A percentile compares a stretch with the other conserved stretches of the same genome.
These are phyloP conservation scores for Gonioctena quinquepunctata DNA, from an alignment of 1,140 invertebrate genomes.

Conservation along the genomic window DNA sequence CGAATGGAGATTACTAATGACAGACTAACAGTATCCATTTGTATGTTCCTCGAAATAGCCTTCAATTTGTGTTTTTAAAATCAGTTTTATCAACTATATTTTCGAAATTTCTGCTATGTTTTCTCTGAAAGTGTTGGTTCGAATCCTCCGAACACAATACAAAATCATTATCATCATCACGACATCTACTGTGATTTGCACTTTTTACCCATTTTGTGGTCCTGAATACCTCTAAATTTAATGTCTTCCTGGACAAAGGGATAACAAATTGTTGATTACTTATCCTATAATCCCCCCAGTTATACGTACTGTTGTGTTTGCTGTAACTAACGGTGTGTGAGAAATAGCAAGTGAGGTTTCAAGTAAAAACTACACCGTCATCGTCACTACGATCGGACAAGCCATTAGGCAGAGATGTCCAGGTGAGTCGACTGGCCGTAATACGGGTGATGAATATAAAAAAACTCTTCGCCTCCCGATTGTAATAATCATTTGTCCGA, in stretches of 20 bases:
- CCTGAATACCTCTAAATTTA: conserved; percentile 15
- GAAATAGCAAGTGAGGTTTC: conserved; percentile 4
- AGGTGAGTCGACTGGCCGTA: background rate
- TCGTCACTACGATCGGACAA: background rate
- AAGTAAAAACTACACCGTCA: background rate
- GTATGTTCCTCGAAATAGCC: too few relatives aligned
- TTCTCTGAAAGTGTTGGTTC: too few relatives aligned
- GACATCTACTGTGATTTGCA: conserved; percentile 10
- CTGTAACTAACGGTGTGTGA: conserved; percentile 20
- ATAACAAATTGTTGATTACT: conserved; percentile 18
- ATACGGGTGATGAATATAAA: background rate
- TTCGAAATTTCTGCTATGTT: too few relatives aligned
- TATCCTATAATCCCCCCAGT: background rate
- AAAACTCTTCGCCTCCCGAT: background rate
- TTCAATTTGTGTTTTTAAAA: too few relatives aligned
- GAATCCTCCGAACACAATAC: too few relatives aligned
- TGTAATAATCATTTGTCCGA: too few relatives aligned
- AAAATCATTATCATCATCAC: too few relatives aligned
- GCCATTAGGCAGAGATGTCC: background rate
- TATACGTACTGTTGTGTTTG: conserved; percentile 12
- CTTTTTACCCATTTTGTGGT: background rate
- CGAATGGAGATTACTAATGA: too few relatives aligned
- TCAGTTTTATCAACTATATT: too few relatives aligned
- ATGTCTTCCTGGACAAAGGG: conserved; percentile 14
- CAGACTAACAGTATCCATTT: too few relatives aligned